Base-by-base conservation (phyloP, 2,888 invertebrate species). In the Pterobdella sp. region DNA sequence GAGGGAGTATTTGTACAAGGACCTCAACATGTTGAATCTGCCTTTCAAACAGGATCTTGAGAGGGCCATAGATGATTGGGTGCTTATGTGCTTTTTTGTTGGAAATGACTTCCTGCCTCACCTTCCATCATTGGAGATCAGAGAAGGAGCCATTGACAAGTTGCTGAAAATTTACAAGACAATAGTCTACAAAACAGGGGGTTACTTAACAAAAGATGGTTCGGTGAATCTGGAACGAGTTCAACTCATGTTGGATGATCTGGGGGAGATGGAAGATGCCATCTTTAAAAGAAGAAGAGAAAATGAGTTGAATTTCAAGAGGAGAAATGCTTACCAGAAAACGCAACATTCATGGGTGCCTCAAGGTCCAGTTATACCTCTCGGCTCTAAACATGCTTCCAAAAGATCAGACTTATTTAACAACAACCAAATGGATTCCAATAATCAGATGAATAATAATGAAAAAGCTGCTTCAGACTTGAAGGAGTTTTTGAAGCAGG, bases 51-150 rank as follows among this genome's bases (percentile, higher is more conserved):
- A 93, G 83, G 93, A 94, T 82, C 92, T 98, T 83, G 98, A 98
- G 83, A 80, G 97, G 73, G 94, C 90, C 0, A 84, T 99, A 26
- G 98, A 98, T 82, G 98, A 99, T 85, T 99, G 97, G 97, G 97
- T 88, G 26, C 87, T 88, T 79, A 95, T 98, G 94, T 98, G 98
- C 82, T 98, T 99, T 86, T 98, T 98, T 85, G 96, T 97, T 71
- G 98, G 98, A 68, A 98, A 98, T 82, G 98, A 98, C 85, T 98
- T 98, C 83, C 84, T 98, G 79, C 98, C 98, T 0, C 98, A 99
- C 86, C 87, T 98, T 77, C 98, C 98, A 2, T 95, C 95, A 70
- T 85, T 98, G 78, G 97, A 98, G 87, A 98, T 99, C 81, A 87
- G 95, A 68, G 96, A 97, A 86, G 92, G 91, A 0, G 96, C 98